A percentile compares a stretch with the other conserved stretches of the same genome.
Conservation (phyloP, 2,797 vertebrate species). For the Lutjanus argentimaculatus region DNA sequence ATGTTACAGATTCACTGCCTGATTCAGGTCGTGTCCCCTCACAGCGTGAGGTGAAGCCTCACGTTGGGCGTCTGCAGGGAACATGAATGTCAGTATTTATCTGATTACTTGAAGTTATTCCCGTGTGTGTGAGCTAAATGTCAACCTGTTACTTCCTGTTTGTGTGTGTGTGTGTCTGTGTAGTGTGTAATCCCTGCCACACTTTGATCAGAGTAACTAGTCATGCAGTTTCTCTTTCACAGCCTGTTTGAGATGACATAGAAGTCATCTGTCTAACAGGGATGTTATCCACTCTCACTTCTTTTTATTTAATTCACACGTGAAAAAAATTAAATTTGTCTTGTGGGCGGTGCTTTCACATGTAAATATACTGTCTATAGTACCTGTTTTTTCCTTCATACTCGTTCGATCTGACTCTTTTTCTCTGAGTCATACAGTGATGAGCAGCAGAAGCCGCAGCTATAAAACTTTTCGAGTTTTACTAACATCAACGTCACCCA, state of each 20-base stretch:
- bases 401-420: background rate
- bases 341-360: background rate
- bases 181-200: background rate
- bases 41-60: background rate
- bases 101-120: conserved; percentile 26
- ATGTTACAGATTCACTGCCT: background rate
- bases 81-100: conserved; percentile 11
- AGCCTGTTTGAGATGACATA: background rate
- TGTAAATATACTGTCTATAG: background rate
- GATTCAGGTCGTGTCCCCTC: background rate
- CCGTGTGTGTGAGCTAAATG: conserved; percentile 24
- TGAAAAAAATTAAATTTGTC: background rate
- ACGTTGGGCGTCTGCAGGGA: background rate
- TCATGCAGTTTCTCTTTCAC: background rate
- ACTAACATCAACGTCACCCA: background rate
- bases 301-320: background rate
- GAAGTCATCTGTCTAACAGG: background rate
- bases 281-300: background rate
- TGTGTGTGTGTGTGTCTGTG: conserved; percentile 5
- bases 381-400: background rate
- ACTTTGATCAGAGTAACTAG: background rate
- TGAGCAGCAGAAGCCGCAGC: background rate
- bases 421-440: conserved; percentile 17
- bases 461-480: background rate
- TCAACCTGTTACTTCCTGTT: conserved; percentile 46